phyloP scores from a whole-genome alignment of 2,797 vertebrate species.

The Lutjanus campechanus region DNA sequence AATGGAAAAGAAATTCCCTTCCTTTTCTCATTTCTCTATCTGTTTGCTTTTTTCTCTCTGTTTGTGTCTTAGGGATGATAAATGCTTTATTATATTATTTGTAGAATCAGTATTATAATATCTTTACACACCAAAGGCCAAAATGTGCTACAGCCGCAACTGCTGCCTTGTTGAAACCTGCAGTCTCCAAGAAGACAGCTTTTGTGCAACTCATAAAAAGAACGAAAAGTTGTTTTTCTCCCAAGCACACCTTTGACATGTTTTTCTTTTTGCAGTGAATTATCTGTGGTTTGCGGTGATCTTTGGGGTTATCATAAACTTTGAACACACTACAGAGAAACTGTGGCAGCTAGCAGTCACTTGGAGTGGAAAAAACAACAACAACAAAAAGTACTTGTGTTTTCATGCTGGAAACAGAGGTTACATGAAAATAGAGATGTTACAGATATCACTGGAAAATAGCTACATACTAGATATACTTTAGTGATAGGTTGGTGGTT shows the following conservation, averaged over 20 bases:
- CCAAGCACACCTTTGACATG: constrained; percentile 34
- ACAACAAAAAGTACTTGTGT: constrained; percentile 4
- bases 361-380: constrained; percentile 36
- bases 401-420: constrained; percentile 16
- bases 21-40: constrained; percentile 6
- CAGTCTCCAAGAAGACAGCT: constrained; percentile 1
- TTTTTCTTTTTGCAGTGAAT: constrained; percentile 27
- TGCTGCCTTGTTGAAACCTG: constrained; percentile 14
- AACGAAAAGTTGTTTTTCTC: constrained; percentile 35
- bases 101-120: constrained; percentile 37
- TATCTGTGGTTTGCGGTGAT: constrained; percentile 39
- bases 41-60: constrained; percentile 27
- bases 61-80: constrained; percentile 41
- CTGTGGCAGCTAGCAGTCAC: constrained; percentile 5
- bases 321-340: constrained; percentile 45
- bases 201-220: constrained; percentile 19
- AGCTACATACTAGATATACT: constrained; percentile 1
- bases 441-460: background rate
- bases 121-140: constrained; percentile 32
- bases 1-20: constrained; percentile 47
- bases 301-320: constrained; percentile 36
- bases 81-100: constrained; percentile 52
- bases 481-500: constrained; percentile 18
- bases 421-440: background rate
- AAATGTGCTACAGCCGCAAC: constrained; percentile 7